Evolutionary conservation across 2,888 invertebrate species (phyloP).

Genomic region (Xestia xanthographa): DNA sequence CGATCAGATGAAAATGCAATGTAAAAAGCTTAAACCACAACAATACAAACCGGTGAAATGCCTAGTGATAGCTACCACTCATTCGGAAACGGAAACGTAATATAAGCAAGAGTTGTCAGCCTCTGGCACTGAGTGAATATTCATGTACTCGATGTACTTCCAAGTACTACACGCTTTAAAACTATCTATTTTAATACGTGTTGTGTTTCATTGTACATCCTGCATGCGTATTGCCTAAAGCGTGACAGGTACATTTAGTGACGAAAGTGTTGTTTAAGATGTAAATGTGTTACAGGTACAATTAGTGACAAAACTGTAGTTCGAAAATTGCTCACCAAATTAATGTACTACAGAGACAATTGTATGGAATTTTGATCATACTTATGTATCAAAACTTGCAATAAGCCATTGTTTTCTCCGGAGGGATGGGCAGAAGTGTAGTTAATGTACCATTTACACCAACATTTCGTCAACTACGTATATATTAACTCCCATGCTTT

Average conservation of each 20-base stretch:
- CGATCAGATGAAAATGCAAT: neutral
- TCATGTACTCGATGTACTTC: slow-evolving; percentile 47
- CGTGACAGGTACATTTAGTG: slow-evolving; percentile 21
- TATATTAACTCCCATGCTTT: neutral
- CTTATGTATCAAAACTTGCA: neutral
- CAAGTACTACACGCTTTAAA: slow-evolving; percentile 50
- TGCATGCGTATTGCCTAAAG: slow-evolving; percentile 16
- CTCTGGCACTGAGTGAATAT: slow-evolving; percentile 61
- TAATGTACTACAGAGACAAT: neutral
- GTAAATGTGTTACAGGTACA: neutral
- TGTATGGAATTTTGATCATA: neutral
- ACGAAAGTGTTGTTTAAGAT: neutral
- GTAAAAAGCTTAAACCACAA: slow-evolving; percentile 13
- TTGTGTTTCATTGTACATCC: slow-evolving; percentile 43
- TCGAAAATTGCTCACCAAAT: neutral
- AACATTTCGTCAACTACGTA: no score
- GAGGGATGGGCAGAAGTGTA: no score
- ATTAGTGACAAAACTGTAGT: neutral
- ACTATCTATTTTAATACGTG: slow-evolving; percentile 46
- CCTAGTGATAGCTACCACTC: slow-evolving; percentile 29
- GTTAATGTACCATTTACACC: neutral
- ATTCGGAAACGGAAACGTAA: slow-evolving; percentile 53
- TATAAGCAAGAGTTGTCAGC: slow-evolving; percentile 65
- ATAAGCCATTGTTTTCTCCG: neutral
- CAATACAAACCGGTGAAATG: slow-evolving; percentile 27